These are phyloP conservation scores for Meiosimyza platycephala DNA, from an alignment of 2,888 invertebrate genomes.

Conservation along the genomic window DNA sequence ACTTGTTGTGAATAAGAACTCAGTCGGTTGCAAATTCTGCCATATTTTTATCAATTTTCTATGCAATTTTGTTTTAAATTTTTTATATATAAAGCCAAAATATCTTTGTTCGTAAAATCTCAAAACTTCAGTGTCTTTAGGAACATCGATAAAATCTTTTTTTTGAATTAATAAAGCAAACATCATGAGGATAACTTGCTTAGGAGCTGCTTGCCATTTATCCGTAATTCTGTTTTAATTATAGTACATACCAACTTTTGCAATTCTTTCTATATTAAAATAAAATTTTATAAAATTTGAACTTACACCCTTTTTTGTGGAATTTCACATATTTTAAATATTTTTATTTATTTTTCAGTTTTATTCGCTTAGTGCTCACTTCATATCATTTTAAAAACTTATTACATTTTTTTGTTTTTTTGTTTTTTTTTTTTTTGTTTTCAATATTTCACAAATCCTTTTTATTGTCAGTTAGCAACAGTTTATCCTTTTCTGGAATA, in stretches of 20 bases:
- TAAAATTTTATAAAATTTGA: background rate
- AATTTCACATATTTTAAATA: background rate
- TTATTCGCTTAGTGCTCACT: constrained; percentile 1
- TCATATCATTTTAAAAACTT: background rate
- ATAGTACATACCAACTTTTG: too few species aligned
- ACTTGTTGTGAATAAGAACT: too few species aligned
- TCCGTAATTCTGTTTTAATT: too few species aligned
- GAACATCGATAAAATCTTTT: too few species aligned
- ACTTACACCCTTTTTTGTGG: constrained; percentile 36
- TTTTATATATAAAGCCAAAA: too few species aligned
- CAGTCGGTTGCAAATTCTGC: too few species aligned
- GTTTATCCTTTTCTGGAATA: constrained; percentile 11
- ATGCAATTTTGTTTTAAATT: too few species aligned
- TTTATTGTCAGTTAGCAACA: constrained; percentile 8
- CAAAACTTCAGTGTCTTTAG: too few species aligned
- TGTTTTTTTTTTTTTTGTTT: background rate
- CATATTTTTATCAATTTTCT: too few species aligned
- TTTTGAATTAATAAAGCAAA: too few species aligned
- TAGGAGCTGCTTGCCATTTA: background rate
- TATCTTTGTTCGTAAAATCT: too few species aligned
- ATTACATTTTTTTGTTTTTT: background rate
- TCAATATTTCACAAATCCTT: constrained; percentile 2
- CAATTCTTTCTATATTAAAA: background rate
- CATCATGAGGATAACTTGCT: background rate
- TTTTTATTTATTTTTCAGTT: background rate